Evolutionary conservation across 2,888 invertebrate species (phyloP).

Genomic region (Ctena decussata): DNA sequence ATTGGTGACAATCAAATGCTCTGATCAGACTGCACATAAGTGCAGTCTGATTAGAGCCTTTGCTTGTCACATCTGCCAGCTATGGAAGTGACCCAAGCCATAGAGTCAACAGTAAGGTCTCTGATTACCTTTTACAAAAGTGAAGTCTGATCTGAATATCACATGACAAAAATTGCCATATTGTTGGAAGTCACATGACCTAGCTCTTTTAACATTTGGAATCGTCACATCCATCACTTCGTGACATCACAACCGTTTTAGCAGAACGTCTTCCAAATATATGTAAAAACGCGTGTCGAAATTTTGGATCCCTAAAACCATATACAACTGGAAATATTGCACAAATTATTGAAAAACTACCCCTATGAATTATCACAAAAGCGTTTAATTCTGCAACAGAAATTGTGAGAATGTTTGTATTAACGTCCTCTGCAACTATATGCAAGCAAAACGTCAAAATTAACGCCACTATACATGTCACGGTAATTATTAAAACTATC

Average conservation of each 20-base stretch:
- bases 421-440: slow-evolving; percentile 51
- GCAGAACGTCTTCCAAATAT: slow-evolving; percentile 32
- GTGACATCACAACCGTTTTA: background rate
- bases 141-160: background rate
- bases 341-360: slow-evolving; percentile 66
- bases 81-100: too few relatives aligned
- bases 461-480: slow-evolving; percentile 58
- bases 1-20: too few relatives aligned
- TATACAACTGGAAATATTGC: slow-evolving; percentile 63
- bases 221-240: background rate
- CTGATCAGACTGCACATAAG: too few relatives aligned
- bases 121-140: too few relatives aligned
- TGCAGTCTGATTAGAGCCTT: too few relatives aligned
- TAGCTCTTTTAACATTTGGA: slow-evolving; percentile 12
- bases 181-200: too few relatives aligned
- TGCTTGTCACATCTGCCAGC: too few relatives aligned
- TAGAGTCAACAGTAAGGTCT: too few relatives aligned
- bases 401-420: slow-evolving; percentile 31
- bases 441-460: slow-evolving; percentile 60
- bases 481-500: slow-evolving; percentile 60
- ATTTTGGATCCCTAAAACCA: slow-evolving; percentile 55
- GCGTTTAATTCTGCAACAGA: slow-evolving; percentile 35
- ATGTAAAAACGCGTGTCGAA: slow-evolving; percentile 42
- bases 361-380: slow-evolving; percentile 63
- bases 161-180: too few relatives aligned